Base-by-base conservation (phyloP, 2,113 vertebrate genomes). In the Burhinus oedicnemus region DNA sequence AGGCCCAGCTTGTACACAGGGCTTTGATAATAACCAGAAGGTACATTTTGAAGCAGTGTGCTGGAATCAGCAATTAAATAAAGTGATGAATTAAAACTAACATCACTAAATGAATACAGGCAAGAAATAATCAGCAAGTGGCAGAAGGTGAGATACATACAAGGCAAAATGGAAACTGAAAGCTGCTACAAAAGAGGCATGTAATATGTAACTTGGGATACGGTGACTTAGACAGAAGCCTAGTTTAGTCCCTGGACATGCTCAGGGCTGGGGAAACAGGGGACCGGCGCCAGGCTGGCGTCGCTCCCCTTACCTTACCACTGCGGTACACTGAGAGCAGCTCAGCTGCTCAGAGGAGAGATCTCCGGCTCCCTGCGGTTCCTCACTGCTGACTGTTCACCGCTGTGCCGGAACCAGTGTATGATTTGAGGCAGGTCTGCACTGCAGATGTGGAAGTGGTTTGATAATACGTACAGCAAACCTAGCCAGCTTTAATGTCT, bases 281-380 rank as follows among this genome's bases (percentile, higher is more conserved):
- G 42, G 26, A 11, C 14, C 32, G 44, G 19, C 40, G 72, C 29
- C 71, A 64, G 72, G 23, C 30, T 51, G 5, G 10, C 3, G 8
- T 34, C 13, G 0, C 16, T 71, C 22, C 29, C 13, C 9, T 18
- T 20, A 13, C 10, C 10, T 25, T 55, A 40, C 21, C 45, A 22
- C 55, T 20, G 47, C 1, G 1, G 19, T 21, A 40, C 2, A 13
- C 22, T 6, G 32, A 68, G 21, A 29, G 18, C 51, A 62, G 8
- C 13, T 26, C n/a, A 34, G 38, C 60, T 52, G 47, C 45, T 40
- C 29, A 27, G 44, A 16, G 64, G 11, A 75, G 16, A 60, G 13
- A 29, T 3, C 8, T 49, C 9, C 0, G 0, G 18, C 7, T 38
- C 8, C 21, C 52, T 17, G 36, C 2, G 1, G 57, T 32, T 83